A percentile compares a stretch with the other conserved stretches of the same genome.
phyloP scores from a whole-genome alignment of 2,113 vertebrate genomes.

The Phalacrocorax carbo region DNA sequence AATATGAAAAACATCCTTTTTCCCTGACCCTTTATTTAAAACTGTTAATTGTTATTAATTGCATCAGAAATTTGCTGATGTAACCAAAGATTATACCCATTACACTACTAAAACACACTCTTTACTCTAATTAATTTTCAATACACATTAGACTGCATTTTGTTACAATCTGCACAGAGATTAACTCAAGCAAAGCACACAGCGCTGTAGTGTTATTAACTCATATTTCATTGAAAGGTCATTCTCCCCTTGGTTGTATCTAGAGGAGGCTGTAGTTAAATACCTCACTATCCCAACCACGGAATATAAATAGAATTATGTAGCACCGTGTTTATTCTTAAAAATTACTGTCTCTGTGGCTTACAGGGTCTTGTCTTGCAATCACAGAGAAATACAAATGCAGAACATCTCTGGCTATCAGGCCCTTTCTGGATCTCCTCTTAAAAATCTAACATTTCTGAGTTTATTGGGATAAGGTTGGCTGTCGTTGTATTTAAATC shows the following conservation, averaged over 20 bases:
- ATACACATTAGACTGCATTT: constrained; percentile 61
- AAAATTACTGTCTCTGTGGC: background rate
- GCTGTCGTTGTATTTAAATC: background rate
- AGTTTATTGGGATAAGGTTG: background rate
- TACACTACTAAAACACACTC: constrained; percentile 6
- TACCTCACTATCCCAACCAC: background rate
- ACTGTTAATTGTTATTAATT: constrained; percentile 57
- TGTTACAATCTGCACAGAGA: constrained; percentile 34
- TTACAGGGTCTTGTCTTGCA: background rate
- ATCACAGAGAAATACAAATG: background rate
- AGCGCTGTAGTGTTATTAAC: constrained; percentile 45
- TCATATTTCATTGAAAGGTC: constrained; percentile 68
- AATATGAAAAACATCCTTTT: constrained; percentile 5
- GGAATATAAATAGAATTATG: constrained; percentile 5
- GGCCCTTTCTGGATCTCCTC: background rate
- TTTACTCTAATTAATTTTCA: constrained; percentile 63
- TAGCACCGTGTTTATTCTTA: background rate
- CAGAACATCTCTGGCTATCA: background rate
- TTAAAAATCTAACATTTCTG: background rate
- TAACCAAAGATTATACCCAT: constrained; percentile 41
- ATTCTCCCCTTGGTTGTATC: constrained; percentile 40
- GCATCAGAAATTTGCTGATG: constrained; percentile 54
- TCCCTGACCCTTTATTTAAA: constrained; percentile 24
- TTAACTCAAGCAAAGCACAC: constrained; percentile 42
- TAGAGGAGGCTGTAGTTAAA: constrained; percentile 32